Percentiles rank a stretch among this genome's conserved stretches.
Evolutionary conservation across 37 sponge, comb jelly and placozoan genomes (phyloP).

Genomic region (Ephydatia muelleri): DNA sequence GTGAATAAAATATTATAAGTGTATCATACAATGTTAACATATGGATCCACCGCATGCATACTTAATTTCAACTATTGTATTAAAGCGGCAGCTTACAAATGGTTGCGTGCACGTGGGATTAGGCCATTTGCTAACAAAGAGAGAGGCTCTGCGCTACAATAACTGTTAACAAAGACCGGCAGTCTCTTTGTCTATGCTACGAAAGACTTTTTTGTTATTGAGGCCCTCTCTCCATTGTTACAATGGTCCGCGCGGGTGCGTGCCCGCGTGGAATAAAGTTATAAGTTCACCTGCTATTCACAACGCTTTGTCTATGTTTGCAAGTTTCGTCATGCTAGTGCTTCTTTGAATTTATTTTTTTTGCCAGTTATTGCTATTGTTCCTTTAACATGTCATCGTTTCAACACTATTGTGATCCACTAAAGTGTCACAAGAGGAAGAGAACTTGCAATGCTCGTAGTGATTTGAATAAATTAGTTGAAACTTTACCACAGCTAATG

Average conservation of each 20-base stretch:
- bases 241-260: constrained; percentile 1
- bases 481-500: neutral
- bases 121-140: constrained; percentile 1
- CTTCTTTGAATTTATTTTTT: neutral
- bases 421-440: neutral
- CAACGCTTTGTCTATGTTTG: neutral
- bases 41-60: neutral
- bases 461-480: constrained; percentile 1
- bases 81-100: neutral
- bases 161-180: neutral
- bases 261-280: neutral
- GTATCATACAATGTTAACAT: neutral
- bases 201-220: constrained; percentile 1
- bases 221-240: constrained; percentile 1
- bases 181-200: constrained; percentile 1
- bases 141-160: neutral
- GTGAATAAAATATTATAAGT: neutral
- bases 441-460: neutral
- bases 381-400: constrained; percentile 1
- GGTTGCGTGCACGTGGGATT: constrained; percentile 1
- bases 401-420: neutral
- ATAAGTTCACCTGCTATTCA: neutral
- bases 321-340: neutral
- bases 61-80: constrained; percentile 1
- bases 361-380: neutral